Evolutionary conservation across 2,797 vertebrate species (phyloP).

Genomic region (Acanthis flammea): DNA sequence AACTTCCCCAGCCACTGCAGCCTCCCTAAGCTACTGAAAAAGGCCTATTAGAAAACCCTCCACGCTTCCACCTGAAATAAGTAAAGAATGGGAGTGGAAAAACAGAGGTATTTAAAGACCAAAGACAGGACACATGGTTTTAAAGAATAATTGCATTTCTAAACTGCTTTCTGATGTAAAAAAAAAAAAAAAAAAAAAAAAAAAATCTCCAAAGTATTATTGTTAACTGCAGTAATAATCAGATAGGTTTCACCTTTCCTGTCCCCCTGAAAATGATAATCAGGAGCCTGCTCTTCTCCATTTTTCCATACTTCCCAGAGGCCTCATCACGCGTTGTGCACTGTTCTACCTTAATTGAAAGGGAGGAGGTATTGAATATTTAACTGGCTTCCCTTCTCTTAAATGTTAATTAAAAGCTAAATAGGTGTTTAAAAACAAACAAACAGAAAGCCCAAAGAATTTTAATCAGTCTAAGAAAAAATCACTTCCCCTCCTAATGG

Average conservation of each 20-base stretch:
- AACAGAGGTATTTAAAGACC: neutral
- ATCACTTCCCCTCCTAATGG: conserved; percentile 45
- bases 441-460: conserved; percentile 61
- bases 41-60: neutral
- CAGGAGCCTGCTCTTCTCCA: neutral
- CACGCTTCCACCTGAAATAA: neutral
- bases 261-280: conserved; percentile 49
- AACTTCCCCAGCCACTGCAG: neutral
- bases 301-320: conserved; percentile 60
- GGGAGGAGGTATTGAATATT: conserved; percentile 68
- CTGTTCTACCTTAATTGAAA: conserved; percentile 65
- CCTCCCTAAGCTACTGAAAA: neutral
- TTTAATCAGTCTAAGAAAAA: conserved; percentile 60
- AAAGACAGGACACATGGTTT: rapidly evolving
- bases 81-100: neutral
- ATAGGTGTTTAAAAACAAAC: conserved; percentile 67
- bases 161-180: neutral
- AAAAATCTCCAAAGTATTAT: neutral
- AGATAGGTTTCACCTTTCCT: conserved; percentile 52
- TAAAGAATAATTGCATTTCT: neutral
- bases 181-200: neutral
- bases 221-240: neutral
- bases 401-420: conserved; percentile 69
- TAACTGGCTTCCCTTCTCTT: conserved; percentile 62
- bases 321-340: conserved; percentile 33